phyloP scores from a whole-genome alignment of 2,888 invertebrate genomes.

The Conops quadrifasciatus region DNA sequence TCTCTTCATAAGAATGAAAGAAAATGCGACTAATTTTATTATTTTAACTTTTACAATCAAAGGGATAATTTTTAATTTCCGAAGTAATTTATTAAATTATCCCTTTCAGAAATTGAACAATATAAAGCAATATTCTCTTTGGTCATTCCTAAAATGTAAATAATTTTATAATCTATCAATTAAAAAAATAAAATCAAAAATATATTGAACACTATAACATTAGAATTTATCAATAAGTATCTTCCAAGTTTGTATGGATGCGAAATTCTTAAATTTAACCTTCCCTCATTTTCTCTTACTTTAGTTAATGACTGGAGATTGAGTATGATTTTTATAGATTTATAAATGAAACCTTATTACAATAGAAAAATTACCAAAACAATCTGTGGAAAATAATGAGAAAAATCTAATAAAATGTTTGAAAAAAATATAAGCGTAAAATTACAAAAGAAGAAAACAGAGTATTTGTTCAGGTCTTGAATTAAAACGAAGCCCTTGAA shows the following conservation, averaged over 20 bases:
- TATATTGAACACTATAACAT: background rate
- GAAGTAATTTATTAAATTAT: background rate
- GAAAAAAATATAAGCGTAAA: background rate
- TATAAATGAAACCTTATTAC: conserved; percentile 25
- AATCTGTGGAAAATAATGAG: background rate
- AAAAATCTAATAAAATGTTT: too few species aligned
- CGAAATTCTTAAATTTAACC: conserved; percentile 31
- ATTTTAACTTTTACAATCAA: too few species aligned
- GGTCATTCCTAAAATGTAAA: too few species aligned
- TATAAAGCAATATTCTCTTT: too few species aligned
- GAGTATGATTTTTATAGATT: conserved; percentile 28
- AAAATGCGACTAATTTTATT: too few species aligned
- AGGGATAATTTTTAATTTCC: background rate
- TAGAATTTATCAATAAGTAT: conserved; percentile 47
- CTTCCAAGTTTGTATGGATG: conserved; percentile 43
- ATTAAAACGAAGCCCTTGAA: background rate
- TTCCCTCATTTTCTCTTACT: conserved; percentile 36
- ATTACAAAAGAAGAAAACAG: background rate
- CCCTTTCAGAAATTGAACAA: too few species aligned
- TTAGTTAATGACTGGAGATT: conserved; percentile 48
- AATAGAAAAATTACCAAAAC: conserved; percentile 13
- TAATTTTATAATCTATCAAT: background rate
- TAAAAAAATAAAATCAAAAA: background rate
- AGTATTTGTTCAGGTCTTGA: background rate
- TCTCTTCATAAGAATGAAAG: too few species aligned